Conservation (phyloP, 1,140 invertebrate genomes). For the Bombus confusus region DNA sequence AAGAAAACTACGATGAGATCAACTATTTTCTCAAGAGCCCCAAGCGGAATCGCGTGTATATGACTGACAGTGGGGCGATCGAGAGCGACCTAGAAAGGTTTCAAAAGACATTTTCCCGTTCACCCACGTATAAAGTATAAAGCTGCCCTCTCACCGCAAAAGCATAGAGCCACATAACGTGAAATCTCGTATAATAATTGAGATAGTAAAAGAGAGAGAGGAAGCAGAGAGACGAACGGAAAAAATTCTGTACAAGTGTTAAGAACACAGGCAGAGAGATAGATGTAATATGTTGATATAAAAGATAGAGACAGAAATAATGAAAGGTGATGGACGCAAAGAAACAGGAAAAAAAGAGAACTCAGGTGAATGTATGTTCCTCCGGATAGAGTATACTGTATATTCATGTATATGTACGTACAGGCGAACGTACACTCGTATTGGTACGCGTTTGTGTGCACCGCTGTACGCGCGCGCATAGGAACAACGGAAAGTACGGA, state of each 20-base stretch:
- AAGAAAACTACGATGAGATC: conserved; percentile 48
- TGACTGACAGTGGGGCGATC: conserved; percentile 73
- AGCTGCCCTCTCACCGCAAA: conserved; percentile 64
- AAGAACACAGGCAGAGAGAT: conserved; percentile 1
- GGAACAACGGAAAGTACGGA: conserved; percentile 75
- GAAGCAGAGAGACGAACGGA: conserved; percentile 33
- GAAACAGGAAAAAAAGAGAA: conserved; percentile 58
- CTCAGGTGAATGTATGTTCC: conserved; percentile 23
- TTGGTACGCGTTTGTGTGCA: neutral
- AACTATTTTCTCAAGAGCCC: conserved; percentile 61
- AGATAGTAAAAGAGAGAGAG: conserved; percentile 56
- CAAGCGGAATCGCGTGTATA: conserved; percentile 60
- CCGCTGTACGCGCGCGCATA: conserved; percentile 38
- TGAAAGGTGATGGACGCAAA: conserved; percentile 45
- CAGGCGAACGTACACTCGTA: neutral
- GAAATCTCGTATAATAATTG: conserved; percentile 75
- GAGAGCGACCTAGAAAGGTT: conserved; percentile 80
- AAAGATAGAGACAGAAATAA: conserved; percentile 15
- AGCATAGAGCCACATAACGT: conserved; percentile 68
- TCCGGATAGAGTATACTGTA: conserved; percentile 7
- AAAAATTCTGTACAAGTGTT: conserved; percentile 32
- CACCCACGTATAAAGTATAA: conserved; percentile 79
- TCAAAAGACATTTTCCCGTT: conserved; percentile 81
- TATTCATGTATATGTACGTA: neutral
- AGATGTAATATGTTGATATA: neutral